These are phyloP conservation scores for Lerema accius DNA, from an alignment of 1,140 invertebrate genomes.

Conservation along the genomic window DNA sequence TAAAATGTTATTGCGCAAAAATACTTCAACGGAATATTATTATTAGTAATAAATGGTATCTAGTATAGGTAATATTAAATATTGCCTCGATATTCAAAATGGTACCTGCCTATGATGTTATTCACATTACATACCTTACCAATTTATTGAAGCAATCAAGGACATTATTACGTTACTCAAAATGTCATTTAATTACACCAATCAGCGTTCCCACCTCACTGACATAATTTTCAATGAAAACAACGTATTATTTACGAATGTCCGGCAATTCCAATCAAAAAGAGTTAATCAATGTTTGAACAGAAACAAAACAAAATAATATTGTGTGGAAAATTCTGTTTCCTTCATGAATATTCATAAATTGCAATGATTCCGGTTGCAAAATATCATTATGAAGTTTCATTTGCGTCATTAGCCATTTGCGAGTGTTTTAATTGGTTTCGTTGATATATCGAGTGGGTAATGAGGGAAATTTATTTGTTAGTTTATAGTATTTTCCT, in stretches of 20 bases:
- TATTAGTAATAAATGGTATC: too few species aligned
- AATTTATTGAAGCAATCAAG: slow-evolving; percentile 8
- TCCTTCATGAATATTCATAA: slow-evolving; percentile 36
- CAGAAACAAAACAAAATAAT: slow-evolving; percentile 34
- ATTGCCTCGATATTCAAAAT: too few species aligned
- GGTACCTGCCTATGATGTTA: too few species aligned
- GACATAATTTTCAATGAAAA: slow-evolving; percentile 29
- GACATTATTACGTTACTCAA: slow-evolving; percentile 18
- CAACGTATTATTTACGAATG: slow-evolving; percentile 30
- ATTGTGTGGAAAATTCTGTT: slow-evolving; percentile 23
- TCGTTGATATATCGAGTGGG: slow-evolving; percentile 31
- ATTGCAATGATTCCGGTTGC: slow-evolving; percentile 38
- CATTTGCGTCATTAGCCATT: slow-evolving; percentile 43
- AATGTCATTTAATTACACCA: slow-evolving; percentile 23
- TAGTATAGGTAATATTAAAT: too few species aligned
- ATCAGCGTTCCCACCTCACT: slow-evolving; percentile 23
- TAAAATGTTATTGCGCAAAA: too few species aligned
- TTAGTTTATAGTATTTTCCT: too few species aligned
- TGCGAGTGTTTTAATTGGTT: slow-evolving; percentile 45
- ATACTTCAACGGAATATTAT: too few species aligned
- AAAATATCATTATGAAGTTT: slow-evolving; percentile 49
- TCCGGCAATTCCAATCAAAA: slow-evolving; percentile 30
- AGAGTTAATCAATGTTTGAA: slow-evolving; percentile 35
- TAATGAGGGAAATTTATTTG: too few species aligned
- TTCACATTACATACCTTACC: not conserved